phyloP scores from a whole-genome alignment of 2,113 vertebrate species.

The Gadus chalcogrammus region DNA sequence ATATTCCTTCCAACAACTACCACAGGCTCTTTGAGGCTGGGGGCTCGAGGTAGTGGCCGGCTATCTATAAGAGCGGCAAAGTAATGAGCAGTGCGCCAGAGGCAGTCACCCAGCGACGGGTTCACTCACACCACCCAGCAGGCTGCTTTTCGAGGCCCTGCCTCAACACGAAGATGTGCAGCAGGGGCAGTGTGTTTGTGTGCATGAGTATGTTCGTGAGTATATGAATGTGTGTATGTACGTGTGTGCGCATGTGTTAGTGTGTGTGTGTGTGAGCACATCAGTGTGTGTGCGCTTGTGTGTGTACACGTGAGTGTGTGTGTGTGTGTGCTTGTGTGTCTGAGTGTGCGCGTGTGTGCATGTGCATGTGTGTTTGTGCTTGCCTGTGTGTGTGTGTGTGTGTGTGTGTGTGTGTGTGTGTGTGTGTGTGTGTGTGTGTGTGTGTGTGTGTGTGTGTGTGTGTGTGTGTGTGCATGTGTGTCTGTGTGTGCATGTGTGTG shows the following conservation, averaged over 20 bases:
- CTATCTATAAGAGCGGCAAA: slow-evolving; percentile 32
- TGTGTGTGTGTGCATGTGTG: too few relatives aligned
- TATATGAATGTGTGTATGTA: too few relatives aligned
- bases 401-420: too few relatives aligned
- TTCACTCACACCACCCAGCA: slow-evolving; percentile 36
- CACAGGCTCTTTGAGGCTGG: background rate
- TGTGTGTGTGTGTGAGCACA: slow-evolving; percentile 12
- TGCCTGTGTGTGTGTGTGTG: too few relatives aligned
- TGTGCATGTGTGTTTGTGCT: too few relatives aligned
- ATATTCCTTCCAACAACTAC: slow-evolving; percentile 25
- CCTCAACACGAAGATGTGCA: slow-evolving; percentile 19
- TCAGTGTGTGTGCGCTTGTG: too few relatives aligned
- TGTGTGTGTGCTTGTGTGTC: too few relatives aligned
- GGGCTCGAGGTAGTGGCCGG: slow-evolving; percentile 16
- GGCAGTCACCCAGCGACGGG: slow-evolving; percentile 39
- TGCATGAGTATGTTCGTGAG: too few relatives aligned
- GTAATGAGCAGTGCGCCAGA: slow-evolving; percentile 30
- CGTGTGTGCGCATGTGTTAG: background rate
- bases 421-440: too few relatives aligned
- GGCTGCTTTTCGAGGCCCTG: slow-evolving; percentile 31
- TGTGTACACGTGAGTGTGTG: too few relatives aligned
- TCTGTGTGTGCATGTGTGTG: background rate
- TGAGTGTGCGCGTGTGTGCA: too few relatives aligned
- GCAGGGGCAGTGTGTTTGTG: background rate
- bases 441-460: too few relatives aligned